Conservation (phyloP, 1,140 invertebrate genomes). For the Drosophila subpulchrella region DNA sequence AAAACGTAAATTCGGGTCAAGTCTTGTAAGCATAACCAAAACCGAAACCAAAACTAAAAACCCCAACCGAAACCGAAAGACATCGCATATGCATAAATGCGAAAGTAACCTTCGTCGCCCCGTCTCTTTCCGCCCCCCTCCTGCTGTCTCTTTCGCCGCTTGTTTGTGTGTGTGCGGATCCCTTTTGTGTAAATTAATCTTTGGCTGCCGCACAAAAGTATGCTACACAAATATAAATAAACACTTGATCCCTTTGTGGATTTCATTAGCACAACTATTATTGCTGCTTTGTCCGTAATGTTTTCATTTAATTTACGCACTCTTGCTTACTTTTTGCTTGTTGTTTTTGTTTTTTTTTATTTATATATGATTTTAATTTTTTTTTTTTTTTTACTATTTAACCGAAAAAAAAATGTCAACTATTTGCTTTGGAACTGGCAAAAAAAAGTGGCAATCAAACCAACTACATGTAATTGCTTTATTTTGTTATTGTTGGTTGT, state of each 20-base stretch:
- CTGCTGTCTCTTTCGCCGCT: conserved; percentile 12
- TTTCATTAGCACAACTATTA: conserved; percentile 7
- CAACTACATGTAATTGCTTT: conserved; percentile 37
- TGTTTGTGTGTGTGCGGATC: conserved; percentile 8
- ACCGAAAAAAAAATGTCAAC: conserved; percentile 51
- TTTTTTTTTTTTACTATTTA: conserved; percentile 16
- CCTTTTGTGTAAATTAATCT: conserved; percentile 48
- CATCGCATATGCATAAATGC: conserved; percentile 33
- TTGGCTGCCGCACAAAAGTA: conserved; percentile 57
- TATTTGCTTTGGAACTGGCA: conserved; percentile 8
- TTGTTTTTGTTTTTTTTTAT: conserved; percentile 18
- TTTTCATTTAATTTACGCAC: conserved; percentile 36
- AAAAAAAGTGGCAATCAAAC: conserved; percentile 46
- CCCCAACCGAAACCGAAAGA: conserved; percentile 9
- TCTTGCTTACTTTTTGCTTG: conserved; percentile 4
- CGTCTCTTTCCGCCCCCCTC: neutral
- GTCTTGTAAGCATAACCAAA: conserved; percentile 61
- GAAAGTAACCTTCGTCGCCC: conserved; percentile 6
- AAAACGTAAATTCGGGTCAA: conserved; percentile 79
- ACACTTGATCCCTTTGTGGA: conserved; percentile 53
- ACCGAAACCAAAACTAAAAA: conserved; percentile 8
- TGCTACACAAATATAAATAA: conserved; percentile 56
- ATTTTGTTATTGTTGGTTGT: conserved; percentile 20
- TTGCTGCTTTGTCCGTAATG: conserved; percentile 7
- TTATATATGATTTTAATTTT: conserved; percentile 18